Evolutionary conservation across 2,888 invertebrate species (phyloP).

Genomic region (Drosophila tanythrix): DNA sequence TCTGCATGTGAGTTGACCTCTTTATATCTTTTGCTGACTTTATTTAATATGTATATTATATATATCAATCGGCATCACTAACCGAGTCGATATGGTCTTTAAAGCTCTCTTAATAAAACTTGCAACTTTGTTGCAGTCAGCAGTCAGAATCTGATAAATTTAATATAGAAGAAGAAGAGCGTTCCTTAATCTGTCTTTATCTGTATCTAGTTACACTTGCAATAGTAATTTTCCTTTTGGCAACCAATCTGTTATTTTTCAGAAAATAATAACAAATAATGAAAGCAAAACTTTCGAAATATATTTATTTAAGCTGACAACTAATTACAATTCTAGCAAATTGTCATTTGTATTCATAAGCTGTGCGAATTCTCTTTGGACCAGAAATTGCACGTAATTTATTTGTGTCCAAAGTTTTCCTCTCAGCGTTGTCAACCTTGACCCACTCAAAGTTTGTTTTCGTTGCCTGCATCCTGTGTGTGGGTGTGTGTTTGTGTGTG

Average conservation of each 20-base stretch:
- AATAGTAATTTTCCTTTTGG: background rate
- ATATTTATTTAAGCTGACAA: background rate
- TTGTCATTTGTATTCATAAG: conserved; percentile 47
- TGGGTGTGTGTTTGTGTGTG: background rate
- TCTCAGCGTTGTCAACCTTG: conserved; percentile 49
- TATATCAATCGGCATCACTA: background rate
- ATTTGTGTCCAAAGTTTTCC: conserved; percentile 29
- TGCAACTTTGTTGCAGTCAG: background rate
- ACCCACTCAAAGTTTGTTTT: conserved; percentile 46
- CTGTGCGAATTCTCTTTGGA: background rate
- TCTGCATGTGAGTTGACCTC: conserved; percentile 88
- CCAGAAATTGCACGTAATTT: conserved; percentile 30
- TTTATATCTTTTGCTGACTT: background rate
- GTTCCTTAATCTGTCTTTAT: background rate
- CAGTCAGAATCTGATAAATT: background rate
- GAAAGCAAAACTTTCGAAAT: background rate
- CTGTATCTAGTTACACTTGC: background rate
- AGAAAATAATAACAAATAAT: background rate
- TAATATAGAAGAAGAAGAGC: background rate
- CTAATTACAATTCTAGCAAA: conserved; percentile 8
- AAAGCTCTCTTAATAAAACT: too few relatives aligned
- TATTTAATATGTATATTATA: too few relatives aligned
- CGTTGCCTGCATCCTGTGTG: background rate
- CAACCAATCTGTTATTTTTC: background rate
- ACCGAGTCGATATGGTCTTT: background rate